Evolutionary conservation across 2,888 invertebrate genomes (phyloP).

Genomic region (Gisinianus flammeolus): DNA sequence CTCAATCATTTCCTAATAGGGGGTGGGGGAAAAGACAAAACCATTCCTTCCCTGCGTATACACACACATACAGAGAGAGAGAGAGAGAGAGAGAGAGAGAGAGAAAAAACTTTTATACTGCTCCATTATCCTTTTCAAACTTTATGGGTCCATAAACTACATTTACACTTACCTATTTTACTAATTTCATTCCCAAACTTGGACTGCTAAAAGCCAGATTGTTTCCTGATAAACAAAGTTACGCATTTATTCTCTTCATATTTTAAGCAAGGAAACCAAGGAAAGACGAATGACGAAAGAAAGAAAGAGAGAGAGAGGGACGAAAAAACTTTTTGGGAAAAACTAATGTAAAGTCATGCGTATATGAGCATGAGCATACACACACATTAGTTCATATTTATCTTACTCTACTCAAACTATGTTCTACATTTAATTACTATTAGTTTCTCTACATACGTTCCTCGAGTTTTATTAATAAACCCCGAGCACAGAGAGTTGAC

Average conservation of each 20-base stretch:
- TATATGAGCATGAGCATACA: no score
- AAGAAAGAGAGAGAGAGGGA: neutral
- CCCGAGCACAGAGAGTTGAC: no score
- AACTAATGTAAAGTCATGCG: no score
- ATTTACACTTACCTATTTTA: conserved; percentile 57
- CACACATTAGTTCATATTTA: no score
- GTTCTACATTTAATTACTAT: no score
- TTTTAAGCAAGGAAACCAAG: neutral
- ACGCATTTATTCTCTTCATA: neutral
- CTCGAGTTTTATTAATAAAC: no score
- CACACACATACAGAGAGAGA: neutral
- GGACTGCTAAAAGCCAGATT: conserved; percentile 16
- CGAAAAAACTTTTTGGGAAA: neutral
- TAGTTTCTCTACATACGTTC: no score
- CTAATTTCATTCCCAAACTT: conserved; percentile 47
- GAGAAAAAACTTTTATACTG: neutral
- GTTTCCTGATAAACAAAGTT: conserved; percentile 14
- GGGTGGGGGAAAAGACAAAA: conserved; percentile 53
- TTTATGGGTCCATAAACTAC: conserved; percentile 58
- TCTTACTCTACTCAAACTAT: no score
- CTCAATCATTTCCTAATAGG: conserved; percentile 59
- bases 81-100: neutral
- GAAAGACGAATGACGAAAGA: neutral
- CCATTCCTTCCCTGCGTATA: conserved; percentile 17
- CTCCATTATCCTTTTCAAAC: conserved; percentile 40